Evolutionary conservation across 2,797 vertebrate species (phyloP).

Genomic region (Myiotriccus ornatus): DNA sequence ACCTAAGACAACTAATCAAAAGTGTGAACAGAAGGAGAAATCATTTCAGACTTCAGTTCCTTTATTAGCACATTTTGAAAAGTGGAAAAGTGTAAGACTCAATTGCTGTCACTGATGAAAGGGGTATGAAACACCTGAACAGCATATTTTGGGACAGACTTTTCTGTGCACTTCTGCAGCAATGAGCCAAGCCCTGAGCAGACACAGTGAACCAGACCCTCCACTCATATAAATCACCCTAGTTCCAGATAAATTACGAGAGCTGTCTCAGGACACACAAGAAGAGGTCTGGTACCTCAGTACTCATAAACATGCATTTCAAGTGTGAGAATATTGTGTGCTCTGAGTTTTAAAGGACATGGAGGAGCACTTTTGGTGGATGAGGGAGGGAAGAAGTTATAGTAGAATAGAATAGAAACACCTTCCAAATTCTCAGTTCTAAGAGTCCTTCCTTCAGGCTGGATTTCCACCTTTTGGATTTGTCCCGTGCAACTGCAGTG

Average conservation of each 20-base stretch:
- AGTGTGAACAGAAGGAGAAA: background rate
- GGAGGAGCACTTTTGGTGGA: background rate
- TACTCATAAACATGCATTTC: background rate
- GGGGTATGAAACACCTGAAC: background rate
- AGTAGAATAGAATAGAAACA: background rate
- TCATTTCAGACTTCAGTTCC: background rate
- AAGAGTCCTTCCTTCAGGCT: background rate
- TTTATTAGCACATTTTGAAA: background rate
- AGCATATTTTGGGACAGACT: background rate
- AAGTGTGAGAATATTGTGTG: background rate
- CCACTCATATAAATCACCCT: background rate
- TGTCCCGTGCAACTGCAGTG: background rate
- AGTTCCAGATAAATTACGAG: background rate
- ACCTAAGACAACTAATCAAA: constrained; percentile 8
- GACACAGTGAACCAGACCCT: background rate
- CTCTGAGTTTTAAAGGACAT: background rate
- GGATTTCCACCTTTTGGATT: background rate
- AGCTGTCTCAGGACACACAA: background rate
- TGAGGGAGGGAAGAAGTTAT: background rate
- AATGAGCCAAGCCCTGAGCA: background rate
- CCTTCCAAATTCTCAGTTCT: background rate
- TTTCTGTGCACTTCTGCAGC: background rate
- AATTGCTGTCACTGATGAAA: background rate
- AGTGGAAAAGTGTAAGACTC: background rate
- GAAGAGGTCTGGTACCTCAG: background rate